phyloP scores from a whole-genome alignment of 2,888 invertebrate genomes.

The Zaprionus obscuricornis region DNA sequence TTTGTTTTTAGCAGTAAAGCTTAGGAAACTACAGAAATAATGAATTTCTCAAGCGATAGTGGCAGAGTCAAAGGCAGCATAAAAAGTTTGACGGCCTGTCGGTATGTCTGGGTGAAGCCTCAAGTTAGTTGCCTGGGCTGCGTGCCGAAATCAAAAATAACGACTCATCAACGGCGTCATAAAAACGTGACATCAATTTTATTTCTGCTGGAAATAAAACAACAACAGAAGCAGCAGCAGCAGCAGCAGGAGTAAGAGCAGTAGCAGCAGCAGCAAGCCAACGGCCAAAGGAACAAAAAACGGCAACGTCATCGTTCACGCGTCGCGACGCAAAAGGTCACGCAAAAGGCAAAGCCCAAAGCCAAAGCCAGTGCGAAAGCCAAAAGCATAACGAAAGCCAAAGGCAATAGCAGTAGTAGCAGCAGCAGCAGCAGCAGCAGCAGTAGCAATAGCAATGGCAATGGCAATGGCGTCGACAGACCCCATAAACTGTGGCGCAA shows the following conservation, averaged over 20 bases:
- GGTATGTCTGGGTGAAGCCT: conserved; percentile 34
- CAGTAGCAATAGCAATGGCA: not conserved
- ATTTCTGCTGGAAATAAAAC: conserved; percentile 50
- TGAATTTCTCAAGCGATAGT: not conserved
- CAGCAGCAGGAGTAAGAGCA: not conserved
- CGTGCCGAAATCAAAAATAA: conserved; percentile 79
- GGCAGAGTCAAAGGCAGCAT: conserved; percentile 7
- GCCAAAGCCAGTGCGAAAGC: conserved; percentile 15
- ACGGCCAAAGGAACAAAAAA: too few species aligned
- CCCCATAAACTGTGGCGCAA: too few species aligned
- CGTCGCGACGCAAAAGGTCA: conserved; percentile 62
- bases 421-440: not conserved
- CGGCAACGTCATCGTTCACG: conserved; percentile 65
- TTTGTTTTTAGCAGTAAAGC: too few species aligned
- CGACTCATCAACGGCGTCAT: conserved; percentile 80
- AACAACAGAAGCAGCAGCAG: conserved; percentile 7
- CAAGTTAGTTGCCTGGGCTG: conserved; percentile 39
- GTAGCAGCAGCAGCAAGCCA: too few species aligned
- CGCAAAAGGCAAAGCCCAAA: conserved; percentile 60
- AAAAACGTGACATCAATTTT: conserved; percentile 81
- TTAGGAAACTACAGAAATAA: too few species aligned
- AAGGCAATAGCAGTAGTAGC: conserved; percentile 31
- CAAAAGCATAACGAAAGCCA: conserved; percentile 4
- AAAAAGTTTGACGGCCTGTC: conserved; percentile 33
- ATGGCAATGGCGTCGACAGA: too few species aligned